Conservation (phyloP, 2,113 vertebrate genomes). For the Rostratula benghalensis region DNA sequence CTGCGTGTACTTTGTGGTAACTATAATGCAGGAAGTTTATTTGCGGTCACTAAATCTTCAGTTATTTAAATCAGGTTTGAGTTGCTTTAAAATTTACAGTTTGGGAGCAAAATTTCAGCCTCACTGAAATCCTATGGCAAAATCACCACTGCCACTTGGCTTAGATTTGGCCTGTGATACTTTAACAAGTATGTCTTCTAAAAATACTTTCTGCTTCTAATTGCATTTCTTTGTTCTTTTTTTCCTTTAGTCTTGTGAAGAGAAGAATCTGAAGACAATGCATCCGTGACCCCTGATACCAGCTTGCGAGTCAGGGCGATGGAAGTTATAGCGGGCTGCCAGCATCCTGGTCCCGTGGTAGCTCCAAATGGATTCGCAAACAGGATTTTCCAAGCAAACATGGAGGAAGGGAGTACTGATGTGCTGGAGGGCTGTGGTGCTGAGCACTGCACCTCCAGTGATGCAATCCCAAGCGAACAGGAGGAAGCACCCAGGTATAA, state of each 20-base stretch:
- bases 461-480: neutral
- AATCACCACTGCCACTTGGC: neutral
- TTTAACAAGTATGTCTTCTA: neutral
- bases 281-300: neutral
- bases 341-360: constrained; percentile 49
- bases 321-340: constrained; percentile 76
- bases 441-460: constrained; percentile 8
- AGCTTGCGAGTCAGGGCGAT: constrained; percentile 66
- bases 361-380: constrained; percentile 83
- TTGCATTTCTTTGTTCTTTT: constrained; percentile 8
- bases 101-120: neutral
- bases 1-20: neutral
- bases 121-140: neutral
- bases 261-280: constrained; percentile 19
- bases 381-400: constrained; percentile 79
- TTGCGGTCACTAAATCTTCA: neutral
- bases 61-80: neutral
- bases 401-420: constrained; percentile 70
- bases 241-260: constrained; percentile 9
- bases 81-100: neutral
- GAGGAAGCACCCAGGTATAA: constrained; percentile 72
- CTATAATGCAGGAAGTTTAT: neutral
- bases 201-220: neutral
- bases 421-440: constrained; percentile 71
- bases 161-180: neutral